Evolutionary conservation across 2,113 vertebrate genomes (phyloP).

Genomic region (Gobius niger): DNA sequence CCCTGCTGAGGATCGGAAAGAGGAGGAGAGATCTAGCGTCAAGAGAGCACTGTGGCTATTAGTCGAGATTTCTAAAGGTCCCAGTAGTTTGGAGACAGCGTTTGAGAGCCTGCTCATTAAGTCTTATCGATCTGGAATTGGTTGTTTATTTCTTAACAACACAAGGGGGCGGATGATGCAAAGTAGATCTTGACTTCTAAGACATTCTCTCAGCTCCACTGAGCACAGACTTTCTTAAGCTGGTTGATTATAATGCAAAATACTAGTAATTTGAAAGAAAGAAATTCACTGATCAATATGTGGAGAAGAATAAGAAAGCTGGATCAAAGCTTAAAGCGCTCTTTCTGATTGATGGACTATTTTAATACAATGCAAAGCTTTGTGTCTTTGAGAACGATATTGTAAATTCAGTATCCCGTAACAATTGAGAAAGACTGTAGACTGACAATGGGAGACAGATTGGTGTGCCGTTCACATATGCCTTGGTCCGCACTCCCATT

Average conservation of each 20-base stretch:
- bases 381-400: not conserved
- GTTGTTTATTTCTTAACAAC: constrained; percentile 25
- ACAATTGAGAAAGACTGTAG: not conserved
- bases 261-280: constrained; percentile 6
- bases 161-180: constrained; percentile 4
- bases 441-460: constrained; percentile 27
- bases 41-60: constrained; percentile 20
- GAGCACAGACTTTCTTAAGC: not conserved
- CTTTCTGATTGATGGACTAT: constrained; percentile 11
- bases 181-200: constrained; percentile 9
- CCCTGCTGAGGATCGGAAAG: constrained; percentile 9
- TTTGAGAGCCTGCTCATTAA: constrained; percentile 32
- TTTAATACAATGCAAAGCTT: not conserved
- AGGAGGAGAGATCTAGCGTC: constrained; percentile 1
- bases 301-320: not conserved
- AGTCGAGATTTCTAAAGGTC: constrained; percentile 1
- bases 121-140: constrained; percentile 32
- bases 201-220: constrained; percentile 5
- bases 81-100: not conserved
- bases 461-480: constrained; percentile 4
- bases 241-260: not conserved
- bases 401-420: not conserved
- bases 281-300: not conserved
- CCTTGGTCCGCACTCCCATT: not conserved
- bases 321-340: not conserved